These are phyloP conservation scores for Saturnia pavonia DNA, from an alignment of 2,888 invertebrate species.

Conservation along the genomic window DNA sequence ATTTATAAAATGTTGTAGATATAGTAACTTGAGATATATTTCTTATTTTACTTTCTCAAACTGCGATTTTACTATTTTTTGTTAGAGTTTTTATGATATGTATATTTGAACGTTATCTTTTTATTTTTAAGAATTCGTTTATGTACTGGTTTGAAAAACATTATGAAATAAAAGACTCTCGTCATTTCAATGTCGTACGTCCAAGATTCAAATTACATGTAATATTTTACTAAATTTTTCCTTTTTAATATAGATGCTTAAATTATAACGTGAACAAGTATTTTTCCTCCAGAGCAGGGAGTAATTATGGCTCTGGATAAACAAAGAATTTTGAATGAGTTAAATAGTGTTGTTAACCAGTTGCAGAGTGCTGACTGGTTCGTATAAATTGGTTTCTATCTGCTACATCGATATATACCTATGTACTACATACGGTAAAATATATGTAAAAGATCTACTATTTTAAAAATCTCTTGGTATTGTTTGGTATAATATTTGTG, in stretches of 20 bases:
- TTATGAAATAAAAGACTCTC: constrained; percentile 37
- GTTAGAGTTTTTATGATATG: too few species aligned
- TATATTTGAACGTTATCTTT: neutral
- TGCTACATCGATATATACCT: too few species aligned
- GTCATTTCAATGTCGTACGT: constrained; percentile 21
- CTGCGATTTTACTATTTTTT: too few species aligned
- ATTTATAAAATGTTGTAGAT: too few species aligned
- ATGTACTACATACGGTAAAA: too few species aligned
- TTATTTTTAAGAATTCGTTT: constrained; percentile 8
- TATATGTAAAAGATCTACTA: too few species aligned
- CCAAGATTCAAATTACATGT: constrained; percentile 19
- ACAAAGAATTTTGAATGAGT: constrained; percentile 68
- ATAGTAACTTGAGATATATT: too few species aligned
- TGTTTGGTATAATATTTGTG: too few species aligned
- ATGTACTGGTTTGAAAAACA: neutral
- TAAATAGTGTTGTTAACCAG: constrained; percentile 74
- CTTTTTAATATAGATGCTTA: constrained; percentile 14
- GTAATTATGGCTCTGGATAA: constrained; percentile 64
- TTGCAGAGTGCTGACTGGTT: constrained; percentile 74
- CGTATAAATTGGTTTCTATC: constrained; percentile 31
- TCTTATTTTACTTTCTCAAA: too few species aligned
- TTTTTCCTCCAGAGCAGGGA: neutral
- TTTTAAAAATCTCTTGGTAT: too few species aligned
- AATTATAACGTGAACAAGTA: constrained; percentile 10
- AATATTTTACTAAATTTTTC: constrained; percentile 4